These are phyloP conservation scores for Brienomyrus brachyistius DNA, from an alignment of 2,113 vertebrate genomes.

Conservation along the genomic window DNA sequence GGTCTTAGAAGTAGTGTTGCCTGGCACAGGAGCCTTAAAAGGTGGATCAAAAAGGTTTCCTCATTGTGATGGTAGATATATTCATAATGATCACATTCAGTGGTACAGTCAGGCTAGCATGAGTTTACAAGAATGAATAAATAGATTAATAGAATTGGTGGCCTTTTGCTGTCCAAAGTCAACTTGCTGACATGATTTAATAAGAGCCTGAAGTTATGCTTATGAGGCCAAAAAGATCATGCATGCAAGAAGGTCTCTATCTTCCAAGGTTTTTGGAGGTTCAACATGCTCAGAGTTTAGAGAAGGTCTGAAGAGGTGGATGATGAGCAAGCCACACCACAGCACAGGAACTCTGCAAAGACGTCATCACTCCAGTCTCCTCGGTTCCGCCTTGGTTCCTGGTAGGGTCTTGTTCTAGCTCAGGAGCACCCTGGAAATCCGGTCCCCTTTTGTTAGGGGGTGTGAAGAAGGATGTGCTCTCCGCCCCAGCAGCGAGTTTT, in stretches of 20 bases:
- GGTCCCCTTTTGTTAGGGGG: neutral
- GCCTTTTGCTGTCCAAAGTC: neutral
- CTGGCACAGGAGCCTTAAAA: neutral
- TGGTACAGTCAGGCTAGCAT: neutral
- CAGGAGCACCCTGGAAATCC: neutral
- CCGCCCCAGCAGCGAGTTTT: neutral
- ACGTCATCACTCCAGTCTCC: neutral
- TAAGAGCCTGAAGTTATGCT: neutral
- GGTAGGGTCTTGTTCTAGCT: conserved; percentile 5
- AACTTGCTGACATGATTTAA: neutral
- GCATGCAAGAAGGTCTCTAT: neutral
- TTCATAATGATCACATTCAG: neutral
- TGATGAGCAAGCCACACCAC: neutral
- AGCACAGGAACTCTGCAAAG: neutral
- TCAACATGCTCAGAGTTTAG: neutral
- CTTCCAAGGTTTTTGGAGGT: neutral
- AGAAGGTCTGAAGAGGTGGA: neutral
- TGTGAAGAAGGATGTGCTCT: neutral
- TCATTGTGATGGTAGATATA: neutral
- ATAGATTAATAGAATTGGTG: neutral
- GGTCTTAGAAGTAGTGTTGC: neutral
- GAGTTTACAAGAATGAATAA: neutral
- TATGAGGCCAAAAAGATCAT: neutral
- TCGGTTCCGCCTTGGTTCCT: neutral
- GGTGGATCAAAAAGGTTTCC: neutral